Base-by-base conservation (phyloP, 2,888 invertebrate genomes). In the Heteropelma amictum region DNA sequence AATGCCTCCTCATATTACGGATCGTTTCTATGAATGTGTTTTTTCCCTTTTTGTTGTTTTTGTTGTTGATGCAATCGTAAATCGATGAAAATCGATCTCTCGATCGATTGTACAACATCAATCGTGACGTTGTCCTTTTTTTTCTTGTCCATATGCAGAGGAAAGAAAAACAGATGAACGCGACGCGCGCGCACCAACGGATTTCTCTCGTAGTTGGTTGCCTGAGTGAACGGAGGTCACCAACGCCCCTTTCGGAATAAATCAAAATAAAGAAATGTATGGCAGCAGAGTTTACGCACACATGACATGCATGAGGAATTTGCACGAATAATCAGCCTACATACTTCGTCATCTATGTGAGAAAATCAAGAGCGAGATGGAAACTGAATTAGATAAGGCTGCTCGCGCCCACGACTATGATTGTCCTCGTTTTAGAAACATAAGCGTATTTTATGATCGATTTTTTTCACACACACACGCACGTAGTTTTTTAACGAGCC, bases 381-480 rank as follows among this genome's bases (percentile, higher is more conserved):
- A 71, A 49, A 58, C 51, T 42, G 63, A 75, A 49, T 71, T 53
- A 63, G 67, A 75, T 71, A 71, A 67, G 67, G n/a, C n/a, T n/a
- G n/a, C n/a, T n/a, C 65, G 49, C 65, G 65, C 67, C 63, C 45
- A 67, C 56, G 63, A 71, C 23, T 61, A 49, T 56, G 75, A 68
- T 75, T 71, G 75, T 75, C 75, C 75, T 67, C 60, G 35, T 75
- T 71, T 67, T 26, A n/a, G n/a, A 14, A 58, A 49, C 51, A 47
- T 33, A 38, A 38, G 47, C 56, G 51, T 35, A 33, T 64, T 35
- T 64, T 53, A 68, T 72, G 58, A 28, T 19, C 35, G 45, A 58
- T 40, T 35, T 19, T 47, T 12, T 38, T 47, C 30, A 4, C 17
- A 30, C 12, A 26, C 12, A 56, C 12, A 35, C 49, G 19, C 10